Conservation (phyloP, 1,140 invertebrate genomes). For the Sycobia sp. region DNA sequence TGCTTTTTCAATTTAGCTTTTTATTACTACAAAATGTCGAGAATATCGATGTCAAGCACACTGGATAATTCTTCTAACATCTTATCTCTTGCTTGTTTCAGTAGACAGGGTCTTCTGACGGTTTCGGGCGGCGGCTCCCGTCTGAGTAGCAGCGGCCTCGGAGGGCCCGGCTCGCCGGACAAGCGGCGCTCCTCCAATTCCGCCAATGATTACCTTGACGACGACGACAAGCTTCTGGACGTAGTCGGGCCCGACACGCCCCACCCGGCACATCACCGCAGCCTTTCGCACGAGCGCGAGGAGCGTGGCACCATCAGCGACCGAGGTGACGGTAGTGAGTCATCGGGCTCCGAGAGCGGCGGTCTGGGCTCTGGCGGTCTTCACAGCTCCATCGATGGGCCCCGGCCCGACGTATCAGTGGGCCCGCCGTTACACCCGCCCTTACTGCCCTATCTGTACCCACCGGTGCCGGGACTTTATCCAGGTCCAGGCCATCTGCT, state of each 20-base stretch:
- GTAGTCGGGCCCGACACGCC: constrained; percentile 85
- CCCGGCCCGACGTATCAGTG: constrained; percentile 83
- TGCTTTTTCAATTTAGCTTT: too few relatives aligned
- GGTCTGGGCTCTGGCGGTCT: constrained; percentile 54
- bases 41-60: too few relatives aligned
- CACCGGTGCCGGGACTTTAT: constrained; percentile 77
- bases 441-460: constrained; percentile 85
- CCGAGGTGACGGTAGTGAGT: constrained; percentile 59
- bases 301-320: constrained; percentile 58
- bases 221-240: constrained; percentile 85
- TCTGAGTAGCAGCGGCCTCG: constrained; percentile 66
- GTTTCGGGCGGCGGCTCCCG: constrained; percentile 59
- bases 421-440: constrained; percentile 87
- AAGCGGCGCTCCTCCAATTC: constrained; percentile 67
- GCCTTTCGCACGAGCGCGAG: constrained; percentile 57
- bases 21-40: too few relatives aligned
- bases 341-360: constrained; percentile 60
- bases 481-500: constrained; percentile 71
- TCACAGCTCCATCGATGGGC: constrained; percentile 66
- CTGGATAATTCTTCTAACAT: too few relatives aligned
- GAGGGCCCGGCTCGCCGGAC: constrained; percentile 79
- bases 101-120: constrained; percentile 65
- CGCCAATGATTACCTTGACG: constrained; percentile 67
- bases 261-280: constrained; percentile 63
- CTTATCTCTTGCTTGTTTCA: too few relatives aligned